Conservation (phyloP, 2,888 invertebrate genomes). For the Atrina japonica region DNA sequence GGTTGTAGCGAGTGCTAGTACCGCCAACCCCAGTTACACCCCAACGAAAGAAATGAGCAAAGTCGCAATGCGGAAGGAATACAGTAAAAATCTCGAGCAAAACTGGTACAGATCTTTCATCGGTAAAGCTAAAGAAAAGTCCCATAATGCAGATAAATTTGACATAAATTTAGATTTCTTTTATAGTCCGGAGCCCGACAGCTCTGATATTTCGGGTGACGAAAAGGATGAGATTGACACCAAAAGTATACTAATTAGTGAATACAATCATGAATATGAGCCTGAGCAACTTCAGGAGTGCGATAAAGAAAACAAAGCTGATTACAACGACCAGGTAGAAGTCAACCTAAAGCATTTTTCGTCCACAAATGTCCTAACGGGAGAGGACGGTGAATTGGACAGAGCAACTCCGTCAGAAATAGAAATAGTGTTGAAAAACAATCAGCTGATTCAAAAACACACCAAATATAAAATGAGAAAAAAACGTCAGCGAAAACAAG, state of each 20-base stretch:
- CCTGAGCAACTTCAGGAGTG: too few relatives aligned
- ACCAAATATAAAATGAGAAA: slow-evolving; percentile 56
- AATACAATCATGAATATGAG: too few relatives aligned
- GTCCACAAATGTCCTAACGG: slow-evolving; percentile 38
- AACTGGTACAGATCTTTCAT: slow-evolving; percentile 53
- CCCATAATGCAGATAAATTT: slow-evolving; percentile 11
- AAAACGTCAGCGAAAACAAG: slow-evolving; percentile 49
- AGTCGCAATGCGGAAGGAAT: slow-evolving; percentile 43
- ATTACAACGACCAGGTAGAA: not conserved
- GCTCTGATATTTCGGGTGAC: not conserved
- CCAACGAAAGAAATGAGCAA: slow-evolving; percentile 13
- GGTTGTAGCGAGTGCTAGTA: not conserved
- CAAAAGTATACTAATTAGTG: not conserved
- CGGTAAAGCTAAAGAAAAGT: slow-evolving; percentile 36
- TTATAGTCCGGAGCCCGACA: slow-evolving; percentile 54
- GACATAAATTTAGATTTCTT: slow-evolving; percentile 50
- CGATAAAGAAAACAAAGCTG: not conserved
- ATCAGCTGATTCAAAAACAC: slow-evolving; percentile 50
- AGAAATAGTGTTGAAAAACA: slow-evolving; percentile 53
- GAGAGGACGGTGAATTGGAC: slow-evolving; percentile 41
- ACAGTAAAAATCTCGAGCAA: slow-evolving; percentile 55
- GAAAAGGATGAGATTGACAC: not conserved
- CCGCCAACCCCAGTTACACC: too few relatives aligned
- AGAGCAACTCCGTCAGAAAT: slow-evolving; percentile 45
- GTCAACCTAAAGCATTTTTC: slow-evolving; percentile 14